Evolutionary conservation across 2,113 vertebrate species (phyloP).

Genomic region (Sprattus sprattus): DNA sequence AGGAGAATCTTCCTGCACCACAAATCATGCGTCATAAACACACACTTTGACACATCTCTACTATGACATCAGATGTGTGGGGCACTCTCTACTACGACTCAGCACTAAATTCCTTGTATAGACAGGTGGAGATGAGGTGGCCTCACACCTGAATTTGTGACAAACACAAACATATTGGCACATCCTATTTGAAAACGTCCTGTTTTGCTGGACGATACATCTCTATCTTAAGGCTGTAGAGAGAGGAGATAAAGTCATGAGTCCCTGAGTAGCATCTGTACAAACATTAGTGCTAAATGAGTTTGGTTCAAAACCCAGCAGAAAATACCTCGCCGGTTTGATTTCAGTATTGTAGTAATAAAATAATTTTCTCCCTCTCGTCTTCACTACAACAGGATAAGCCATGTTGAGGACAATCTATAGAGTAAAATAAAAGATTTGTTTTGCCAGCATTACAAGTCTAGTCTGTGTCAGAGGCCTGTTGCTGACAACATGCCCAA

Average conservation of each 20-base stretch:
- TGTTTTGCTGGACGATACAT: background rate
- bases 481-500: background rate
- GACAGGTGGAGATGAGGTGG: background rate
- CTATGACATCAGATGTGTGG: background rate
- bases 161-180: background rate
- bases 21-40: background rate
- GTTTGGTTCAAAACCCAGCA: background rate
- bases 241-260: background rate
- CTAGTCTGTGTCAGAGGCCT: background rate
- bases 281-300: background rate
- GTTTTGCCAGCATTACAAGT: background rate
- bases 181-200: background rate
- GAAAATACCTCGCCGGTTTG: background rate
- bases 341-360: background rate
- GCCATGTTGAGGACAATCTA: background rate
- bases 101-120: background rate
- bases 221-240: background rate
- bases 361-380: background rate
- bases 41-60: background rate
- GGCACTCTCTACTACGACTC: background rate
- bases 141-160: background rate
- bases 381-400: background rate
- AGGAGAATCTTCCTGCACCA: background rate
- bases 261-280: background rate
- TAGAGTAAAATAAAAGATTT: background rate